Conservation (phyloP, 2,113 vertebrate species). For the Anguilla rostrata region DNA sequence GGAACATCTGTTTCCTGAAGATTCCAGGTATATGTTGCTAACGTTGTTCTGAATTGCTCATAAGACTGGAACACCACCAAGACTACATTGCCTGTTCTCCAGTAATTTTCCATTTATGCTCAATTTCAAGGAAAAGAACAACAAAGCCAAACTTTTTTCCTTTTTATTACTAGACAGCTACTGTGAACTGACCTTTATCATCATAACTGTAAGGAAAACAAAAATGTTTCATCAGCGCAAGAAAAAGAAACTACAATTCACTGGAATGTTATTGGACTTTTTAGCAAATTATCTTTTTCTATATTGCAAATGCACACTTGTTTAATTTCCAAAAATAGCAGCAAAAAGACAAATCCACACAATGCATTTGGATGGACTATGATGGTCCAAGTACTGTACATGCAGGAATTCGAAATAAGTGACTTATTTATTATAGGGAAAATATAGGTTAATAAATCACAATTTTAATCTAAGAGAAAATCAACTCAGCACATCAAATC, state of each 20-base stretch:
- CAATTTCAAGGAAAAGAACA: not conserved
- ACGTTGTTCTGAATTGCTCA: not conserved
- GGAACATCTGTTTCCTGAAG: not conserved
- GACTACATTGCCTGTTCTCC: not conserved
- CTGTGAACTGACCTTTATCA: not conserved
- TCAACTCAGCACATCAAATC: not conserved
- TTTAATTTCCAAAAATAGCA: not conserved
- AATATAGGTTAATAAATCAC: not conserved
- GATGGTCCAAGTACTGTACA: not conserved
- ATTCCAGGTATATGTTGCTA: not conserved
- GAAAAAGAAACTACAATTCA: not conserved
- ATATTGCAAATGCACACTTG: not conserved
- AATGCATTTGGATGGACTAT: not conserved
- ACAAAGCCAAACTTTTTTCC: not conserved
- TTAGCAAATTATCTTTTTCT: not conserved
- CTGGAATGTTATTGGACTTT: constrained; percentile 5
- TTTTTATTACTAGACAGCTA: not conserved
- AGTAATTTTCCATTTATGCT: not conserved
- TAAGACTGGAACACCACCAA: not conserved
- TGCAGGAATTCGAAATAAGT: not conserved
- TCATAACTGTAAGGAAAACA: not conserved
- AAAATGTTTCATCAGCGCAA: not conserved
- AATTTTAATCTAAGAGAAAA: not conserved
- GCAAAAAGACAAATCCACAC: not conserved
- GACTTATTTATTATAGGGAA: not conserved